phyloP scores from a whole-genome alignment of 2,888 invertebrate species.

The Protophormia terraenovae region DNA sequence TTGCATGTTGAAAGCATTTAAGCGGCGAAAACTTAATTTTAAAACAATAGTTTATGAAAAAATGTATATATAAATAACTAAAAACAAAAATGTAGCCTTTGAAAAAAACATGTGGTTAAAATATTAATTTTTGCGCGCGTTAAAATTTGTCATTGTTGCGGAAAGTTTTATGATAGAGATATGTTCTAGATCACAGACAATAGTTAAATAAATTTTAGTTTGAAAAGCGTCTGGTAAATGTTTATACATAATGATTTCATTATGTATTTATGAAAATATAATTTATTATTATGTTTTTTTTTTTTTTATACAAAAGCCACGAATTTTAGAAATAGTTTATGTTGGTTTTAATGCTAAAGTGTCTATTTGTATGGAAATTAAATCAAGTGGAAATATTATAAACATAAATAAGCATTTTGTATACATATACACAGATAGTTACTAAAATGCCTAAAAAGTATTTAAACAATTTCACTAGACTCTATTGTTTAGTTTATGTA shows the following conservation, averaged over 20 bases:
- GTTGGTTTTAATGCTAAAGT: background rate
- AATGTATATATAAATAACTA: background rate
- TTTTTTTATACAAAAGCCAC: background rate
- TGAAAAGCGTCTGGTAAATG: background rate
- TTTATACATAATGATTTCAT: slow-evolving; percentile 57
- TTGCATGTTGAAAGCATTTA: slow-evolving; percentile 63
- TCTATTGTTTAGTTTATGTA: background rate
- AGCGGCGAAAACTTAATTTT: slow-evolving; percentile 5
- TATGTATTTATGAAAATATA: slow-evolving; percentile 59
- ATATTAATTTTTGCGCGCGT: slow-evolving; percentile 38
- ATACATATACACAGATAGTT: background rate
- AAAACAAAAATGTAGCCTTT: no score
- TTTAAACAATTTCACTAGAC: background rate
- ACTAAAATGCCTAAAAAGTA: slow-evolving; percentile 5
- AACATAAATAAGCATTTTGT: slow-evolving; percentile 1
- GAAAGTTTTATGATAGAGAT: background rate
- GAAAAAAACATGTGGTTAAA: slow-evolving; percentile 55
- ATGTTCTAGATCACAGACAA: slow-evolving; percentile 3
- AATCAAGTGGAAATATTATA: slow-evolving; percentile 49
- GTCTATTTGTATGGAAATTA: slow-evolving; percentile 30
- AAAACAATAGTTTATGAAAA: slow-evolving; percentile 12
- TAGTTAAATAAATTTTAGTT: background rate
- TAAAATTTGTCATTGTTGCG: slow-evolving; percentile 47
- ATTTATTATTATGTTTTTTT: slow-evolving; percentile 34
- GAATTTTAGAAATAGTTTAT: background rate